A percentile compares a stretch with the other conserved stretches of the same genome.
phyloP scores from a whole-genome alignment of 30 jellyfish, hydroid and myxozoan genomes.

The Thelohanellus kitauei region DNA sequence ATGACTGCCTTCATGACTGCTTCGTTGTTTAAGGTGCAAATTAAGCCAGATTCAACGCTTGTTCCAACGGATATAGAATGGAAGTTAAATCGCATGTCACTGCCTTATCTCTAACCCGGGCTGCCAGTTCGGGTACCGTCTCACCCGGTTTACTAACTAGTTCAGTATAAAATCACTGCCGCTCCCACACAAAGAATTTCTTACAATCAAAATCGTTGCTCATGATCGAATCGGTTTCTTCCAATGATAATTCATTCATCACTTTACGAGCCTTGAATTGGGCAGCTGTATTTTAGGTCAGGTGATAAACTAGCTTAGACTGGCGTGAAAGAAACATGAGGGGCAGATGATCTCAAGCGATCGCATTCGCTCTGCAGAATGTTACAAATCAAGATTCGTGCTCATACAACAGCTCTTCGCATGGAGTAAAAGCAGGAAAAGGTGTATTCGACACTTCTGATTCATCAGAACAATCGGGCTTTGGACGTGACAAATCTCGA shows the following conservation, averaged over 20 bases:
- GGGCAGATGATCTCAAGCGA: too few species aligned
- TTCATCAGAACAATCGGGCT: too few species aligned
- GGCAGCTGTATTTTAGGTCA: not conserved
- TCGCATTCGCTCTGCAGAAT: too few species aligned
- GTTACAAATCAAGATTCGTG: too few species aligned
- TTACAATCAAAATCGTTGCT: constrained; percentile 5
- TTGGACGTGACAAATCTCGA: too few species aligned
- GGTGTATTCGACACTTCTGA: too few species aligned
- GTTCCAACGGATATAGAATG: constrained; percentile 9
- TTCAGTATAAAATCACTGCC: constrained; percentile 11
- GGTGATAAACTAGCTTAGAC: constrained; percentile 1
- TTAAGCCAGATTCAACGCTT: constrained; percentile 9
- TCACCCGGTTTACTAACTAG: constrained; percentile 9
- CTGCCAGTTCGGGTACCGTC: constrained; percentile 9
- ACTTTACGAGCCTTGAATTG: constrained; percentile 1
- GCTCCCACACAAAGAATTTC: constrained; percentile 9
- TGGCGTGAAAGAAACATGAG: constrained; percentile 8
- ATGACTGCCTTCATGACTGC: constrained; percentile 10
- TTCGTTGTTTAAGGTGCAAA: constrained; percentile 8
- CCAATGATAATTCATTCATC: constrained; percentile 3
- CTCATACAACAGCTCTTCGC: too few species aligned
- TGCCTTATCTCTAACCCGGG: constrained; percentile 14
- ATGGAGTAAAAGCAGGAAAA: too few species aligned
- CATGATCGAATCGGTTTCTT: constrained; percentile 5
- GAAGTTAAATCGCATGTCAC: constrained; percentile 11